Conservation (phyloP, 2,113 vertebrate species). For the Paradoxurus hermaphroditus region DNA sequence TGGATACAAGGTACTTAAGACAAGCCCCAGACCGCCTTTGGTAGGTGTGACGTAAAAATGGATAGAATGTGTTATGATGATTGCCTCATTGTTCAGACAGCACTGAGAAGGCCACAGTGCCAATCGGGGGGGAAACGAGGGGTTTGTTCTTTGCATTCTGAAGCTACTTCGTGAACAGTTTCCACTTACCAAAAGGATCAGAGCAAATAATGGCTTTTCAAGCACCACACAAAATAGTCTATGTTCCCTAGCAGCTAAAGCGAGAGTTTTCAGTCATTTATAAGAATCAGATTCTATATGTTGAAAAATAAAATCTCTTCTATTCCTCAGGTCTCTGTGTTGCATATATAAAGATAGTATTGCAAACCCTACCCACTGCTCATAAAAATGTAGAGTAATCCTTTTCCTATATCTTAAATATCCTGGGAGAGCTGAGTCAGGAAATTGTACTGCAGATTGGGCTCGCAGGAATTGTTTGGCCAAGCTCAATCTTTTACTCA, state of each 20-base stretch:
- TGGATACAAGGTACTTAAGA: background rate
- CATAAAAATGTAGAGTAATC: background rate
- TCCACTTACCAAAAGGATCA: background rate
- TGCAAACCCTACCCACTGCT: background rate
- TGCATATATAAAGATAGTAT: background rate
- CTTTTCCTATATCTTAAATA: background rate
- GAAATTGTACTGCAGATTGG: background rate
- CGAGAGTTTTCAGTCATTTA: background rate
- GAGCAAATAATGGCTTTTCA: background rate
- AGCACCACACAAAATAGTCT: background rate
- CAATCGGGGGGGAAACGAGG: background rate
- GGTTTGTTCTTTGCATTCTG: background rate
- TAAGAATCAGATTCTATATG: background rate
- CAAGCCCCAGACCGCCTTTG: background rate
- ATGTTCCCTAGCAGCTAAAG: background rate
- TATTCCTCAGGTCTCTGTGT: background rate
- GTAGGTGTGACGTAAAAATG: background rate
- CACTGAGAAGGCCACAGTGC: background rate
- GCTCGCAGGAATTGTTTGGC: background rate
- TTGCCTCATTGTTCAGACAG: background rate
- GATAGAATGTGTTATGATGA: background rate
- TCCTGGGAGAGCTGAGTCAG: background rate
- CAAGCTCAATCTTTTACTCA: background rate
- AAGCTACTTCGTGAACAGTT: background rate
- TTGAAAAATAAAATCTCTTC: background rate